Conservation (phyloP, 92 coral and sea anemone species). For the Epizoanthus illoricatus region DNA sequence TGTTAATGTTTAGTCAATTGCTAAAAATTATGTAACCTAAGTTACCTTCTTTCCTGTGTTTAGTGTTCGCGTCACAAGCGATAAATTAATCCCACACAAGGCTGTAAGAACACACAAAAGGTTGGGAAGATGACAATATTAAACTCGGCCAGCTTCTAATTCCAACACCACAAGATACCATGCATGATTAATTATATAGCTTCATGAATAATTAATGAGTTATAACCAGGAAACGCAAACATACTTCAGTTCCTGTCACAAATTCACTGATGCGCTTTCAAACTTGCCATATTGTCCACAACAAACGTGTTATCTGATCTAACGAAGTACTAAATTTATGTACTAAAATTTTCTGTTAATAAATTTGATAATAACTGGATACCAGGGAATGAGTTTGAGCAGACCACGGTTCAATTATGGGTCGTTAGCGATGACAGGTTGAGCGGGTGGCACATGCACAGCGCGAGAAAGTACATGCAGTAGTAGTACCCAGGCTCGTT, state of each 20-base stretch:
- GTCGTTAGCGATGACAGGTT: slow-evolving; percentile 3
- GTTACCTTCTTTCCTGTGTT: no score
- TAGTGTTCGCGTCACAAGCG: no score
- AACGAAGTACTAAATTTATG: not conserved
- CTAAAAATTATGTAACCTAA: no score
- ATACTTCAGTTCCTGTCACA: not conserved
- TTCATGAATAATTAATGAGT: slow-evolving; percentile 13
- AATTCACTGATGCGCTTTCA: not conserved
- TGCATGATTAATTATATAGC: slow-evolving; percentile 8
- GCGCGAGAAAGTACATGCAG: no score
- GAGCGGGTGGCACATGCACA: slow-evolving; percentile 10
- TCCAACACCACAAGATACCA: slow-evolving; percentile 9
- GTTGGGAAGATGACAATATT: not conserved
- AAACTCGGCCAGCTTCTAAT: not conserved
- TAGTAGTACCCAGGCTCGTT: no score
- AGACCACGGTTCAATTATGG: slow-evolving; percentile 15
- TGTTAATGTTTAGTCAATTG: no score
- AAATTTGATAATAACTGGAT: not conserved
- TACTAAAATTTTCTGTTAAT: not conserved
- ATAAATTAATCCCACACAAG: no score
- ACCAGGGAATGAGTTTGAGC: not conserved
- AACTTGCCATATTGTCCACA: not conserved
- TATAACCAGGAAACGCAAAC: not conserved
- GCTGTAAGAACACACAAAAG: no score
- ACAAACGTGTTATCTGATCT: not conserved